These are phyloP conservation scores for Sitodiplosis mosellana DNA, from an alignment of 1,140 invertebrate species.

Conservation along the genomic window DNA sequence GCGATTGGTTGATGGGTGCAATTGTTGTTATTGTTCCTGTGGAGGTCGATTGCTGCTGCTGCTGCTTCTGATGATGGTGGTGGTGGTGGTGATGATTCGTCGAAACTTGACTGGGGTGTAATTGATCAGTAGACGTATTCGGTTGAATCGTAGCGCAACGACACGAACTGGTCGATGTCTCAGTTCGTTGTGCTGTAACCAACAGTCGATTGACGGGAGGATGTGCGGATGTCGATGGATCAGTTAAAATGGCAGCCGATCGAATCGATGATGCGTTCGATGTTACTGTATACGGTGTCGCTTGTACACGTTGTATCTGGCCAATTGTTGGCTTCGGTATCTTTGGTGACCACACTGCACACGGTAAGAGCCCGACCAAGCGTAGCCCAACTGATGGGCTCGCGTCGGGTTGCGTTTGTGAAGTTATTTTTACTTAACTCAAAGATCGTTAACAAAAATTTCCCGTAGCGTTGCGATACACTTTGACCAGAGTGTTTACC, in stretches of 20 bases:
- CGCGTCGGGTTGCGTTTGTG: constrained; percentile 6
- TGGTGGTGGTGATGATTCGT: not conserved
- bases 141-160: not conserved
- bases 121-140: not conserved
- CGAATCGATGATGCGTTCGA: not conserved
- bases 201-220: no score
- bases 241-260: not conserved
- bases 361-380: constrained; percentile 5
- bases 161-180: not conserved
- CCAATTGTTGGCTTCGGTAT: constrained; percentile 1
- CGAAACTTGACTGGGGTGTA: not conserved
- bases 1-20: not conserved
- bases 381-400: constrained; percentile 6
- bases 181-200: no score
- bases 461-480: no score
- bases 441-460: no score
- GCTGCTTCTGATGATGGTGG: not conserved
- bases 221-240: no score
- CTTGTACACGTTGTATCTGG: not conserved
- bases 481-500: no score
- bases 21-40: not conserved
- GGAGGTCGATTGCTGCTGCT: not conserved
- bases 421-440: constrained; percentile 3
- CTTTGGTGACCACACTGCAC: constrained; percentile 5
- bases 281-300: constrained; percentile 2